phyloP scores from a whole-genome alignment of 2,113 vertebrate genomes.

The Gambusia holbrooki region DNA sequence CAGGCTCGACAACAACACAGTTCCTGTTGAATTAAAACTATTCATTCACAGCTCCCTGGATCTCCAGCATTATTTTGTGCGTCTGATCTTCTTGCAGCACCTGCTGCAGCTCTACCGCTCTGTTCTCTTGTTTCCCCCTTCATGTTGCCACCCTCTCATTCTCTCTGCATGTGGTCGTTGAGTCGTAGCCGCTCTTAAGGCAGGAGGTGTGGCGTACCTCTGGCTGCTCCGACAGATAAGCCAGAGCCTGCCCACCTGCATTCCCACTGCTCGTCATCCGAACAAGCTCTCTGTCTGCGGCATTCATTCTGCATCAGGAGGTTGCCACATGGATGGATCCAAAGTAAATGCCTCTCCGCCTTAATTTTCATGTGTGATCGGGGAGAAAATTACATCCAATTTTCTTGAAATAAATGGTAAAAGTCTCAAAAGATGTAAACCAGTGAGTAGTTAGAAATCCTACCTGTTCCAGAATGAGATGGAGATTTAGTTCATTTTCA shows the following conservation, averaged over 20 bases:
- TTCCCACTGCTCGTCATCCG: conserved; percentile 56
- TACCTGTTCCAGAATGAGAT: conserved; percentile 5
- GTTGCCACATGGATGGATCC: conserved; percentile 35
- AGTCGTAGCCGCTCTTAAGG: conserved; percentile 46
- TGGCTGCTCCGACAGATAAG: conserved; percentile 79
- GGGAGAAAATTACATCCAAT: conserved; percentile 15
- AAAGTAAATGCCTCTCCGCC: conserved; percentile 1
- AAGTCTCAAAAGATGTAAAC: conserved; percentile 28
- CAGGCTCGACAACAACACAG: background rate
- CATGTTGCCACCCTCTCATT: conserved; percentile 53
- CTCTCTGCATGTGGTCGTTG: conserved; percentile 50
- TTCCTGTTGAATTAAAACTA: background rate
- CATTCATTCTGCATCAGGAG: conserved; percentile 23
- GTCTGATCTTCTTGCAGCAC: conserved; percentile 19
- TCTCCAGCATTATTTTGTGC: background rate
- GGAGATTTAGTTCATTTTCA: conserved; percentile 16
- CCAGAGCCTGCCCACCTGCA: conserved; percentile 54
- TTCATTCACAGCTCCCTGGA: conserved; percentile 6
- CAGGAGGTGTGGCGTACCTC: conserved; percentile 57
- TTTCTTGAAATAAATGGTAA: conserved; percentile 30
- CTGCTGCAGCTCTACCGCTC: conserved; percentile 10
- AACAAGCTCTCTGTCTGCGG: conserved; percentile 48
- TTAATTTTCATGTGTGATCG: conserved; percentile 14
- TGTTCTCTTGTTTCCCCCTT: conserved; percentile 1
- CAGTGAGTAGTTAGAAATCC: conserved; percentile 3